phyloP scores from a whole-genome alignment of 2,113 vertebrate genomes.

The Planiliza haematocheilus region DNA sequence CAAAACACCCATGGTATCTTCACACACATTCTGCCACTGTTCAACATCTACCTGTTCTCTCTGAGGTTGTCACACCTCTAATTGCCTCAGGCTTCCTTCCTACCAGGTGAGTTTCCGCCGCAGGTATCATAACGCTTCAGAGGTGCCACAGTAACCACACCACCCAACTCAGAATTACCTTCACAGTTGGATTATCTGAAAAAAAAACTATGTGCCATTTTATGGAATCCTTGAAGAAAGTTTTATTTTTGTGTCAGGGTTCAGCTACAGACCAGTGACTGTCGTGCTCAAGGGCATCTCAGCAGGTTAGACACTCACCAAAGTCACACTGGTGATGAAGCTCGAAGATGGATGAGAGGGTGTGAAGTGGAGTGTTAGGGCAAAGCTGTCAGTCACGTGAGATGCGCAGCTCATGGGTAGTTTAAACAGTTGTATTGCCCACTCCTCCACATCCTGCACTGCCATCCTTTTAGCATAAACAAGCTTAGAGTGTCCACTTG shows the following conservation, averaged over 20 bases:
- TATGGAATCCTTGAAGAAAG: not conserved
- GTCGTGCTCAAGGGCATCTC: constrained; percentile 3
- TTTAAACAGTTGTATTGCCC: constrained; percentile 18
- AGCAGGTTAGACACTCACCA: constrained; percentile 1
- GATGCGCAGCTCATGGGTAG: not conserved
- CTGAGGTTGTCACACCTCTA: constrained; percentile 13
- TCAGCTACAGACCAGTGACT: not conserved
- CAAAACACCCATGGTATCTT: constrained; percentile 2
- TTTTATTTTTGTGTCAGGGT: not conserved
- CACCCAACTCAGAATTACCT: constrained; percentile 3
- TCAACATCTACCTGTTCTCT: constrained; percentile 13
- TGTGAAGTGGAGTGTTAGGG: not conserved
- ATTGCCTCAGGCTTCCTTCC: constrained; percentile 5
- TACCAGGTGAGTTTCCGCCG: constrained; percentile 16
- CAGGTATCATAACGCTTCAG: constrained; percentile 9
- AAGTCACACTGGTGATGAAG: not conserved
- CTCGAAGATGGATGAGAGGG: constrained; percentile 15
- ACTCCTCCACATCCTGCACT: constrained; percentile 16
- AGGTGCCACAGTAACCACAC: constrained; percentile 6
- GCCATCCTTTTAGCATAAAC: constrained; percentile 29
- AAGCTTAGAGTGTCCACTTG: constrained; percentile 23
- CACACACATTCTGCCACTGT: not conserved
- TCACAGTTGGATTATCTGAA: not conserved
- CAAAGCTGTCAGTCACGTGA: constrained; percentile 7
- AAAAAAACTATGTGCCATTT: not conserved